These are phyloP conservation scores for Capromys pilorides DNA, from an alignment of 2,797 vertebrate genomes.

Conservation along the genomic window DNA sequence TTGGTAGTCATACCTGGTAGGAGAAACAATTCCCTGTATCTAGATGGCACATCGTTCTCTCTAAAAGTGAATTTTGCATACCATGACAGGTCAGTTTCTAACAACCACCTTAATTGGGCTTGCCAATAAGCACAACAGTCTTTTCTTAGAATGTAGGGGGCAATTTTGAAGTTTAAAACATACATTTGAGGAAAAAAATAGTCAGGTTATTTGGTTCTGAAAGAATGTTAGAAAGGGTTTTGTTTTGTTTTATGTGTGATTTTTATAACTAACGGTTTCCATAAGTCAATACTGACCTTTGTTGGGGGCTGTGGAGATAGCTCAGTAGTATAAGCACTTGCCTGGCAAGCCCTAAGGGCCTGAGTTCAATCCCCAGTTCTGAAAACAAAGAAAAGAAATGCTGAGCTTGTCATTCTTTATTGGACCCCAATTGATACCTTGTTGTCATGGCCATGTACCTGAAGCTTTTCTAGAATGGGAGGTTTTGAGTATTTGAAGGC, in stretches of 20 bases:
- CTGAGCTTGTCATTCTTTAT: neutral
- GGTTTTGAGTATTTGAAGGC: neutral
- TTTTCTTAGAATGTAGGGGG: neutral
- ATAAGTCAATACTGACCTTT: neutral
- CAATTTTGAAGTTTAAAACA: neutral
- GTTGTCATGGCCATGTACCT: neutral
- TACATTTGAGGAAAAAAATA: neutral
- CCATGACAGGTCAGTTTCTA: neutral
- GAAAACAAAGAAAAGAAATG: neutral
- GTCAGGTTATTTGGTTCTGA: neutral
- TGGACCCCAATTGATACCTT: neutral
- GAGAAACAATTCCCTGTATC: neutral
- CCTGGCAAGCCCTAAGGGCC: too few species aligned
- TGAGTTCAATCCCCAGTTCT: too few species aligned
- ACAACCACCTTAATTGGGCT: conserved; percentile 24
- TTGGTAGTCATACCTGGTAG: neutral
- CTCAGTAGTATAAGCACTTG: too few species aligned
- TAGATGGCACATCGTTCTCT: neutral
- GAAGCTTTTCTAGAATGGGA: neutral
- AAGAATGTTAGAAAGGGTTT: conserved; percentile 35
- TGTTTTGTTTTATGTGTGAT: neutral
- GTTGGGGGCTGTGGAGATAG: too few species aligned
- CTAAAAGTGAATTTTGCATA: neutral
- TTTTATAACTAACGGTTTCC: neutral
- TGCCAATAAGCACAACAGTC: neutral